Base-by-base conservation (phyloP, 1,140 invertebrate genomes). In the Drosophila sproati region DNA sequence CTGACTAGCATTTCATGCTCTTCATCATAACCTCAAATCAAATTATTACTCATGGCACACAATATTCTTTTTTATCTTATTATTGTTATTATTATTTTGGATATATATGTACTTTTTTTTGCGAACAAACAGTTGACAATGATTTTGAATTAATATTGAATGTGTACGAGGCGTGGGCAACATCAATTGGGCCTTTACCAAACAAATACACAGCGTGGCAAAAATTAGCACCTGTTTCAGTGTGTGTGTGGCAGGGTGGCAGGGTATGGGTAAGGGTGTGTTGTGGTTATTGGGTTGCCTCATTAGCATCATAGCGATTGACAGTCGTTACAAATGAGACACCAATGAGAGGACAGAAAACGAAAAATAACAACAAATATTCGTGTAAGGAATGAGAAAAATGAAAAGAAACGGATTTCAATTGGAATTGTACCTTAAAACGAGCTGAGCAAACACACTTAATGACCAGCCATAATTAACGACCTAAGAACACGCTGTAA, bases 271-370 rank as follows among this genome's bases (percentile, higher is more conserved):
- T 59, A 28, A 1, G 3, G 41, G 20, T 47, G 20, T 31, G 31
- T 50, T 5, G 31, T 29, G 20, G 1, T 45, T 67, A 62, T 64
- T 39, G 69, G 37, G 20, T 41, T 35, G 20, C 29, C 70, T 73
- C 71, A 73, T 73, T 73, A 68, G 71, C 70, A 68, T 60, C 64
- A 54, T 68, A 32, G 43, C 39, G 48, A 39, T 52, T 68, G 71
- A 59, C 71, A 73, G 62, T 56, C 32, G 39, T 72, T 56, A 73
- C 62, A 73, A 73, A 73, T 55, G 71, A 73, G 48, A 60, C 41
- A 39, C 47, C 63, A 39, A 73, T 68, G 63, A 73, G 71, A 45
- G 48, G 63, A 45, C 69, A 73, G 8, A 73, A 66, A 37, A 20
- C 20, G 12, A 31, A 35, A 32, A 52, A 52, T n/a, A 20, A 20